Evolutionary conservation across 2,888 invertebrate genomes (phyloP), one percentile per base, ranked within the genome.

Genomic region (Hoplodrina blanda): DNA sequence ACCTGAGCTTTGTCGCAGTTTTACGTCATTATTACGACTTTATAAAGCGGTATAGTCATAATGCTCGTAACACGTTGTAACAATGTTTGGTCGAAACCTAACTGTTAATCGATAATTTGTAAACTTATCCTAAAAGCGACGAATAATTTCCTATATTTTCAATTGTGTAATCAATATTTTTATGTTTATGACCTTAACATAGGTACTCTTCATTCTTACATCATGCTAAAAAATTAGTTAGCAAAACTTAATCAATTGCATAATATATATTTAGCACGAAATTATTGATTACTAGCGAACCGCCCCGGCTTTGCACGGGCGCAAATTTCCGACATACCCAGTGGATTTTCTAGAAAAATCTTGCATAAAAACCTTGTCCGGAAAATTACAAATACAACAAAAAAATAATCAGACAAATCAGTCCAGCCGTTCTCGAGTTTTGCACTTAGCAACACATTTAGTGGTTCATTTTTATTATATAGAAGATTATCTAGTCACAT

Each of bases 11-110:
- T 78, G 74, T 73, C 64, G 73, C 70, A 78, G 77, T 87, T 46
- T 46, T 81, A 83, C 87, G 78, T 86, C 84, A 86, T 71, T 61
- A 86, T 71, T 61, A 63, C 49, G 19, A 54, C 50, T 59, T 63
- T 64, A 75, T 80, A 17, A 17, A 17, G 11, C n/a, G 13, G 54
- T 61, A 25, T 37, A 8, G 20, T 44, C 50, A 46, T 62, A 62
- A 62, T 10, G 49, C 64, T 56, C 66, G 17, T 75, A 62, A 67
- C 49, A 65, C 8, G 44, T 37, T 19, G 44, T 55, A 30, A 52
- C 44, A 57, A 59, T 49, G 33, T 55, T 60, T 60, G 46, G 52
- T 25, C 19, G 37, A 57, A 25, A 64, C 44, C 13, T 72, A 64
- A 60, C 69, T 52, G 37, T 76, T 37, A 37, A 37, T 20, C 10